Evolutionary conservation across 2,113 vertebrate species (phyloP).

Genomic region (Petaurus breviceps): DNA sequence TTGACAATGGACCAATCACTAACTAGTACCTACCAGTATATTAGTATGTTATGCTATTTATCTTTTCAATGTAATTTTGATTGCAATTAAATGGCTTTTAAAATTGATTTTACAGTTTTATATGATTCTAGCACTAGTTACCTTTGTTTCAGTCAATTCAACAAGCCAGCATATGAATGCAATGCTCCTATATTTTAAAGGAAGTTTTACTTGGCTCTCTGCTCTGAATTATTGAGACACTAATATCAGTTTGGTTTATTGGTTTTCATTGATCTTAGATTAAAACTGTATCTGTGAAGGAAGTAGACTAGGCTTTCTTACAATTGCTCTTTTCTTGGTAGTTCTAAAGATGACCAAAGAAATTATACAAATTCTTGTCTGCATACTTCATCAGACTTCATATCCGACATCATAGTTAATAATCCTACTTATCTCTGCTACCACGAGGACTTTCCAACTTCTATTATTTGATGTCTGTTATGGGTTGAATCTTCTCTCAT

Average conservation of each 20-base stretch:
- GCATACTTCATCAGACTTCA: constrained; percentile 82
- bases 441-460: constrained; percentile 82
- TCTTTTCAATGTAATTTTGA: constrained; percentile 29
- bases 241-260: constrained; percentile 63
- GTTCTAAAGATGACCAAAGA: constrained; percentile 81
- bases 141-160: constrained; percentile 57
- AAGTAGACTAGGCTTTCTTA: constrained; percentile 66
- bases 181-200: constrained; percentile 27
- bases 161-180: constrained; percentile 18
- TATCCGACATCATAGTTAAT: constrained; percentile 85
- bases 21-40: constrained; percentile 32
- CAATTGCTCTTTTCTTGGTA: constrained; percentile 81
- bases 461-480: constrained; percentile 84
- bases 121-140: constrained; percentile 26
- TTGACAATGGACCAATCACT: background rate
- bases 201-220: constrained; percentile 58
- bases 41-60: constrained; percentile 10
- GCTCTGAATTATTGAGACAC: constrained; percentile 76
- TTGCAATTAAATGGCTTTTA: constrained; percentile 51
- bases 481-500: constrained; percentile 43
- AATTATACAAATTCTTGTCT: constrained; percentile 61
- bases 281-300: constrained; percentile 78
- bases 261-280: constrained; percentile 71
- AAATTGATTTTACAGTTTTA: constrained; percentile 40
- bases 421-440: constrained; percentile 88